Percentiles rank a stretch among this genome's conserved stretches.
Conservation (phyloP, 2,797 vertebrate species). For the Spinus pinus region DNA sequence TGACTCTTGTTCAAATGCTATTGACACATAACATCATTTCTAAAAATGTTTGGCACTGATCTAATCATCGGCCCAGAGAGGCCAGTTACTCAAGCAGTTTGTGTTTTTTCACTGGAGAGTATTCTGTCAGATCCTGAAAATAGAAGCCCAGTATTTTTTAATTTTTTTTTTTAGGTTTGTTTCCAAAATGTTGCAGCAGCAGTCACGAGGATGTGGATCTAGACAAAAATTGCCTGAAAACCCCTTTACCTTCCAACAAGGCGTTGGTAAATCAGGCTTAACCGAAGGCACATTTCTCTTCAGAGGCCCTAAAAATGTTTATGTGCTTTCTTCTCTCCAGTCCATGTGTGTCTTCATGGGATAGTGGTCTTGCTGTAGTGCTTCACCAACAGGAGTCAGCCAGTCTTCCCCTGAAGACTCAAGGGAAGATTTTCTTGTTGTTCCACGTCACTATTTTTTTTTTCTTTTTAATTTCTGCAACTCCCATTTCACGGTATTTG, state of each 20-base stretch:
- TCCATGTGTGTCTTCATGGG: fast-evolving
- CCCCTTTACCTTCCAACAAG: not conserved
- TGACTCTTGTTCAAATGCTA: not conserved
- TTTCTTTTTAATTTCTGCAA: not conserved
- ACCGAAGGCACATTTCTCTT: not conserved
- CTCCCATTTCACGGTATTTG: not conserved
- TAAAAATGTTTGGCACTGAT: not conserved
- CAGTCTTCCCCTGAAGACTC: not conserved
- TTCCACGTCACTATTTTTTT: fast-evolving
- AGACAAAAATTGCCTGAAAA: not conserved
- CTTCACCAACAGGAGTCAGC: not conserved
- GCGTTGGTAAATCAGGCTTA: not conserved
- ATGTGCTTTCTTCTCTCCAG: not conserved
- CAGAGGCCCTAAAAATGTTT: not conserved
- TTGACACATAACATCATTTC: not conserved
- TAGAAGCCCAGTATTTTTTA: not conserved
- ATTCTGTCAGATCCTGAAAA: not conserved
- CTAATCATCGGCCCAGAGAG: not conserved
- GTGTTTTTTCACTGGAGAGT: not conserved
- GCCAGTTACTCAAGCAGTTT: not conserved
- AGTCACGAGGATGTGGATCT: not conserved
- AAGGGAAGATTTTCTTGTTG: not conserved
- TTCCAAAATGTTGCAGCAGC: not conserved
- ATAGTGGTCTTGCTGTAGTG: not conserved
- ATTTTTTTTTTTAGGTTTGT: not conserved